A percentile compares a stretch with the other conserved stretches of the same genome.
Conservation (phyloP, 2,113 vertebrate species). For the Cricetomys ansorgei region DNA sequence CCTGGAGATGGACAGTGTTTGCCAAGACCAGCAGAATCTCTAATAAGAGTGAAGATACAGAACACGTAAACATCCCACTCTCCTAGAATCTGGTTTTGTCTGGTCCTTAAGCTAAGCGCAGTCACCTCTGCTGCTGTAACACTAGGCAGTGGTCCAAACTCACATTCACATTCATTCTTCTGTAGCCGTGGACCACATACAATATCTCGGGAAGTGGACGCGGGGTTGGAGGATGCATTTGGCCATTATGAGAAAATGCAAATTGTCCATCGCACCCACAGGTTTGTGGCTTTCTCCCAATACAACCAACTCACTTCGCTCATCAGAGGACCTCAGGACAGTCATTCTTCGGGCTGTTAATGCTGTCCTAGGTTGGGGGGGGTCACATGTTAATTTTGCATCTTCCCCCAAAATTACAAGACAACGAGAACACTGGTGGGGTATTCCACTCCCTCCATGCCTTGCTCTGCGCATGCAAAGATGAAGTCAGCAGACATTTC, state of each 20-base stretch:
- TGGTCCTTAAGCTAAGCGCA: neutral
- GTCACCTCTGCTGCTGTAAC: neutral
- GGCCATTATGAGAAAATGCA: too few species aligned
- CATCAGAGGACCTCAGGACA: neutral
- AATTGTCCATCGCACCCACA: too few species aligned
- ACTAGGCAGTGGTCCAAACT: neutral
- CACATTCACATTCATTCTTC: neutral
- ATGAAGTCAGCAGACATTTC: neutral
- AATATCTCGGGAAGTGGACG: neutral
- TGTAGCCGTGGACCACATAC: neutral
- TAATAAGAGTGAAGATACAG: too few species aligned
- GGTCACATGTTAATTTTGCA: neutral
- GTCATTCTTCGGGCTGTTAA: neutral
- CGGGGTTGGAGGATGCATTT: neutral
- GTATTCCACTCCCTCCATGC: neutral
- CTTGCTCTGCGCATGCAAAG: neutral
- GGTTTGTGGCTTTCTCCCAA: neutral
- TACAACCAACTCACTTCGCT: neutral
- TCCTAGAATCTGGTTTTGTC: neutral
- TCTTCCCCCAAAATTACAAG: neutral
- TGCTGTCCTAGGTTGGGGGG: neutral
- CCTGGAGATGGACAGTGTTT: neutral
- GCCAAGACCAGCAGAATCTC: neutral
- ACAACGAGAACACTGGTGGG: neutral
- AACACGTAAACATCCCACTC: neutral